Evolutionary conservation across 2,888 invertebrate species (phyloP).

Genomic region (Chloromyia formosa): DNA sequence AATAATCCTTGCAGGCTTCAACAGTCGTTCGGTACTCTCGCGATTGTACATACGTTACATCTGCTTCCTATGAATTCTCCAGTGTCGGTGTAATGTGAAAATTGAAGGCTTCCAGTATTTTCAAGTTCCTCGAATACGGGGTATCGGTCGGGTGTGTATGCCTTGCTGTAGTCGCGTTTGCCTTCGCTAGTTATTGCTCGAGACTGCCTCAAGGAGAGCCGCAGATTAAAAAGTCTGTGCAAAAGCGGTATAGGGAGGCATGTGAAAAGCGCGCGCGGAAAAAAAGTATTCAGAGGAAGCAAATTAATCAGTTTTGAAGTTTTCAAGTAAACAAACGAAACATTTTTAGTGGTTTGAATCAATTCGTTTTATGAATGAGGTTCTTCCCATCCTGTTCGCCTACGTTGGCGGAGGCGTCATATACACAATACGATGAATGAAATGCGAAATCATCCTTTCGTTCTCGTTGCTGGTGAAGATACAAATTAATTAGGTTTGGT

Average conservation of each 20-base stretch:
- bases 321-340: slow-evolving; percentile 29
- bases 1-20: slow-evolving; percentile 1
- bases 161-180: no score
- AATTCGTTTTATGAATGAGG: slow-evolving; percentile 6
- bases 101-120: background rate
- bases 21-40: slow-evolving; percentile 1
- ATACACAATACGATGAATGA: background rate
- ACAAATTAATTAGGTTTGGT: background rate
- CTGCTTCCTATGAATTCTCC: background rate
- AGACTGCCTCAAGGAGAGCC: no score
- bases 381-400: background rate
- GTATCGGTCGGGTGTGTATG: no score
- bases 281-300: slow-evolving; percentile 5
- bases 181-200: no score
- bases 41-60: background rate
- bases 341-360: slow-evolving; percentile 17
- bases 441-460: background rate
- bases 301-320: slow-evolving; percentile 37
- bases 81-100: background rate
- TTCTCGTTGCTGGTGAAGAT: background rate
- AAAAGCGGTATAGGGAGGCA: no score
- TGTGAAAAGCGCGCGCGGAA: background rate
- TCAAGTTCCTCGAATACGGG: background rate
- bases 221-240: no score
- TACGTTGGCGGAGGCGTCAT: no score